Base-by-base conservation (phyloP, 2,888 invertebrate species). In the Hemicrepidius hirtus region DNA sequence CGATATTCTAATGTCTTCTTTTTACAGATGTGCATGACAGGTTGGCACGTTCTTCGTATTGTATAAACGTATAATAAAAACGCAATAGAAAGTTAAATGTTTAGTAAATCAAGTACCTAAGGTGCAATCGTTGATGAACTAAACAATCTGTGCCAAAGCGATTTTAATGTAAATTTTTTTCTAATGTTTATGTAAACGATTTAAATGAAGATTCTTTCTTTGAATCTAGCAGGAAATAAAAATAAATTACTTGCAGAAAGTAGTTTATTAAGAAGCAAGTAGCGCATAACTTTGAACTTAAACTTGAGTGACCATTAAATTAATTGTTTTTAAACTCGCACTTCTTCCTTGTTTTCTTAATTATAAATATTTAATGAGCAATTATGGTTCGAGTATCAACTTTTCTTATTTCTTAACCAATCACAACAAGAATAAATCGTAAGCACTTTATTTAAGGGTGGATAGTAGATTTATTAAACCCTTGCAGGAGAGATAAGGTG, bases 201-300 rank as follows among this genome's bases (percentile, higher is more conserved):
- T n/a, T 28, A 13, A 24, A 21, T 32, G 13, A 12, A n/a, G 41
- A 62, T 24, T 62, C 16, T 44, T 62, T 28, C 12, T 44, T 24
- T 44, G 13, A 24, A 9, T 18, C 12, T 59, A 16, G 44, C n/a
- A 41, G 44, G 50, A 21, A 65, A 63, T 63, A 49, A 49, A 63
- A 63, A 49, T 63, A 46, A 75, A 73, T 70, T 70, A 73, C 69
- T 71, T 71, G 66, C 71, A 68, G 66, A 66, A 66, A 66, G 66
- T 66, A 24, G 35, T 13, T 65, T 37, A 35, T 37, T 50, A 28
- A 28, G 37, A 57, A 57, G 41, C 35, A 68, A 68, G 68, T 68
- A 68, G 68, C 49, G 68, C 68, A 24, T 68, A 68, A 46, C 68
- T 60, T 59, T 49, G 68, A 67, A 67, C 57, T 67, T 37, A 57